Evolutionary conservation across 2,888 invertebrate genomes (phyloP).

Genomic region (Psococerastis gibbosa): DNA sequence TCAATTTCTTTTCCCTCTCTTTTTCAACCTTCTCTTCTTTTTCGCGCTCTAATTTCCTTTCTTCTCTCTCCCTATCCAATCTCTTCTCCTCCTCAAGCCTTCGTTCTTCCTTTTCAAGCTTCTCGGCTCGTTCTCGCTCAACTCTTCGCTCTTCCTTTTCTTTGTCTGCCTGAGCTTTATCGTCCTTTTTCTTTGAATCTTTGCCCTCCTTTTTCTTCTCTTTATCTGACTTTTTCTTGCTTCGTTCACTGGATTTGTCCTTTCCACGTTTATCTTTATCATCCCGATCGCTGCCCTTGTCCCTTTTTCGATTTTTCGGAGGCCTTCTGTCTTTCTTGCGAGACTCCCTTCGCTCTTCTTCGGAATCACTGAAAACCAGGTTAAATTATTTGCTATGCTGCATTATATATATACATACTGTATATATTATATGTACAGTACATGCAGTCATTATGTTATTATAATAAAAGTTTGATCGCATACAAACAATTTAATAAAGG

Average conservation of each 20-base stretch:
- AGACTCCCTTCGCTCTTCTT: constrained; percentile 9
- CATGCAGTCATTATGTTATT: too few species aligned
- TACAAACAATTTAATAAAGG: too few species aligned
- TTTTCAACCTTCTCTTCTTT: constrained; percentile 14
- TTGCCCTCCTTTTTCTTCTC: constrained; percentile 14
- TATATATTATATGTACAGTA: too few species aligned
- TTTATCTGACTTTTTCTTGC: constrained; percentile 14
- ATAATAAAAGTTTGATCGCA: too few species aligned
- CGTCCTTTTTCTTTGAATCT: not conserved
- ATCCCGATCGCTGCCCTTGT: constrained; percentile 19
- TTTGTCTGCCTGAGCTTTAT: not conserved
- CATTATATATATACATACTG: too few species aligned
- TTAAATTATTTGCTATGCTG: too few species aligned
- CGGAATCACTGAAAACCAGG: constrained; percentile 8
- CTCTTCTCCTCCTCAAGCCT: constrained; percentile 22
- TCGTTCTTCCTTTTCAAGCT: constrained; percentile 19
- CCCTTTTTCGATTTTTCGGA: constrained; percentile 14
- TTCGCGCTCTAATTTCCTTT: constrained; percentile 13
- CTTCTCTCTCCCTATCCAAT: constrained; percentile 14
- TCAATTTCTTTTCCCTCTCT: constrained; percentile 14
- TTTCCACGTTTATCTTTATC: constrained; percentile 27
- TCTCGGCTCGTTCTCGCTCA: constrained; percentile 19
- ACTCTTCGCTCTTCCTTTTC: constrained; percentile 14
- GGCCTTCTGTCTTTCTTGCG: constrained; percentile 12
- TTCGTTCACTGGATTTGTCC: constrained; percentile 17